Evolutionary conservation across 2,113 vertebrate genomes (phyloP).

Genomic region (Psilopsiagon aymara): DNA sequence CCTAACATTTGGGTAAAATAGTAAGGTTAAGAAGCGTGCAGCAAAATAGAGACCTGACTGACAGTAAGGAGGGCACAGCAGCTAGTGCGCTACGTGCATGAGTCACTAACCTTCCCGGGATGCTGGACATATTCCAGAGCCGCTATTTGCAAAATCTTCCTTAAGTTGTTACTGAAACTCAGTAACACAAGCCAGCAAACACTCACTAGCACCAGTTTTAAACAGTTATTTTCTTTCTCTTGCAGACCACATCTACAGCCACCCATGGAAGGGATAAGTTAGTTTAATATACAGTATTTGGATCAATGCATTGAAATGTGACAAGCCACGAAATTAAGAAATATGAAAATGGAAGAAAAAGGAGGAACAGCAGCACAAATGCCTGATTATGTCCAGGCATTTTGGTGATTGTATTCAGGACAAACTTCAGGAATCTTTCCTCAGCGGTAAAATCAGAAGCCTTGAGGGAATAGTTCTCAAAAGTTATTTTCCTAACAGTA

Average conservation of each 20-base stretch:
- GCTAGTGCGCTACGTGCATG: rapidly evolving
- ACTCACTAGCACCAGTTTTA: not conserved
- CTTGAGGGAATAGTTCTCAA: not conserved
- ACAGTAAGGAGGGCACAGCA: not conserved
- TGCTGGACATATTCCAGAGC: not conserved
- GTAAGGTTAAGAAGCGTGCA: not conserved
- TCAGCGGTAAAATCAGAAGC: not conserved
- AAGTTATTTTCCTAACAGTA: not conserved
- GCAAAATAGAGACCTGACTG: not conserved
- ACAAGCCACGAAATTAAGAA: not conserved
- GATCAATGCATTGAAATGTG: not conserved
- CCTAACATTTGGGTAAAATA: rapidly evolving
- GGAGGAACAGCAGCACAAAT: not conserved
- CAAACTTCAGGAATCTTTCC: not conserved
- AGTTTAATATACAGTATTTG: not conserved
- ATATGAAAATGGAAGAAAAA: not conserved
- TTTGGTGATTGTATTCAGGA: not conserved
- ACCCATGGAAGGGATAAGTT: not conserved
- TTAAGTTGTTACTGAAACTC: not conserved
- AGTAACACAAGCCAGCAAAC: not conserved
- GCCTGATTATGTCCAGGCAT: not conserved
- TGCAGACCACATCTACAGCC: not conserved
- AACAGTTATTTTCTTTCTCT: not conserved
- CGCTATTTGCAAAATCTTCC: not conserved
- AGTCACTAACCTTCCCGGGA: not conserved